A percentile compares a stretch with the other conserved stretches of the same genome.
Conservation (phyloP, 2,113 vertebrate genomes). For the Gambusia affinis region DNA sequence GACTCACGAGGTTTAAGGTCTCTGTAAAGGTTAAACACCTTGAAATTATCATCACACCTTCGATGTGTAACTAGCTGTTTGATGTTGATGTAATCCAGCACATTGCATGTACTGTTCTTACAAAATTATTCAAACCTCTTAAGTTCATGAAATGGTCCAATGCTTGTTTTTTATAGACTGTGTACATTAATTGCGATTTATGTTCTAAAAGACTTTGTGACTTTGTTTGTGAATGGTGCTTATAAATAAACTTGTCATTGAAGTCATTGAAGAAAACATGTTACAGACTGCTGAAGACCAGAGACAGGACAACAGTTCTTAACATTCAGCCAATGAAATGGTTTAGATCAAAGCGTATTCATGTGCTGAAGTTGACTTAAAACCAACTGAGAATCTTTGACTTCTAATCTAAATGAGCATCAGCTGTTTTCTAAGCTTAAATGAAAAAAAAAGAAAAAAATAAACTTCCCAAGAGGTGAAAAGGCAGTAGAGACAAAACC, state of each 20-base stretch:
- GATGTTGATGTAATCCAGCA: not conserved
- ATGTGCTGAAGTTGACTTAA: not conserved
- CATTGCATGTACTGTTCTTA: not conserved
- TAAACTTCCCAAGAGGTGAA: not conserved
- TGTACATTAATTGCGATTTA: no score
- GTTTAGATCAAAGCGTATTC: not conserved
- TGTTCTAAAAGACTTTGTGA: no score
- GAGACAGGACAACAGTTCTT: not conserved
- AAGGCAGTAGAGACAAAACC: not conserved
- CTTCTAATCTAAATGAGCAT: not conserved
- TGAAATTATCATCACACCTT: not conserved
- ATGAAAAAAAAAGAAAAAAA: not conserved
- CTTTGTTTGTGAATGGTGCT: no score
- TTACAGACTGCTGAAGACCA: no score
- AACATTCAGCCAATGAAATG: no score
- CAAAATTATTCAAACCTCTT: not conserved
- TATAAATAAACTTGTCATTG: no score
- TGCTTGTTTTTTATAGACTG: no score
- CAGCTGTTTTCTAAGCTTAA: not conserved
- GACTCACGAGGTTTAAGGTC: slow-evolving; percentile 5
- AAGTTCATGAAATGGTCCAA: not conserved
- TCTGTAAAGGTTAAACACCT: not conserved
- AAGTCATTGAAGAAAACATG: no score
- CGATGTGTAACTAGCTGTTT: not conserved
- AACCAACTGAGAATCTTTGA: no score